Percentiles rank a stretch among this genome's conserved stretches.
These are phyloP conservation scores for Beroe forskalii DNA, from an alignment of 37 sponge, comb jelly and placozoan genomes.

Conservation along the genomic window DNA sequence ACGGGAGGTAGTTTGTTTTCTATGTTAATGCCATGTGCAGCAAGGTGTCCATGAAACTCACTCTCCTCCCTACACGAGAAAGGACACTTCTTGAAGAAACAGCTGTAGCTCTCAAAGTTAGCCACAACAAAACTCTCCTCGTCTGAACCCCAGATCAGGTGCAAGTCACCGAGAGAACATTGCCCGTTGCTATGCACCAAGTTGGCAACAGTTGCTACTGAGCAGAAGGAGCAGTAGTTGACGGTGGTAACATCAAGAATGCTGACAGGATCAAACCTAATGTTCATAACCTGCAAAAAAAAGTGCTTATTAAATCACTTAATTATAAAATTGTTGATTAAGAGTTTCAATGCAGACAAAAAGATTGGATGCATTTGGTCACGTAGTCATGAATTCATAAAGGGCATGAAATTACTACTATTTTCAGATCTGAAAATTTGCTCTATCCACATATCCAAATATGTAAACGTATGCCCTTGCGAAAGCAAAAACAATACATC, in stretches of 20 bases:
- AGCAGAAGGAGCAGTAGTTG: neutral
- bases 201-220: neutral
- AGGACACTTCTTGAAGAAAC: constrained; percentile 17
- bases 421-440: too few relatives aligned
- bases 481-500: too few relatives aligned
- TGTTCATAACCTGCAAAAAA: too few relatives aligned
- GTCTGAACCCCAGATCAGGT: neutral
- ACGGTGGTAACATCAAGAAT: neutral
- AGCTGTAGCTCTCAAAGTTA: neutral
- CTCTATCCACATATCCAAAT: too few relatives aligned
- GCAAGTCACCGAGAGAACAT: constrained; percentile 8
- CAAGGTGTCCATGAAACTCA: neutral
- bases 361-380: too few relatives aligned
- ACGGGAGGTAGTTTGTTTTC: neutral
- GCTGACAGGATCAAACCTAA: neutral
- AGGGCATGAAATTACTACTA: too few relatives aligned
- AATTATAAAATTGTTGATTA: too few relatives aligned
- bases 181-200: neutral
- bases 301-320: too few relatives aligned
- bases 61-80: neutral
- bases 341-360: too few relatives aligned
- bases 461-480: too few relatives aligned
- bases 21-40: neutral
- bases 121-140: too few relatives aligned
- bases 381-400: too few relatives aligned